Base-by-base conservation (phyloP, 2,888 invertebrate genomes). In the Drosophila fulvimacula region DNA sequence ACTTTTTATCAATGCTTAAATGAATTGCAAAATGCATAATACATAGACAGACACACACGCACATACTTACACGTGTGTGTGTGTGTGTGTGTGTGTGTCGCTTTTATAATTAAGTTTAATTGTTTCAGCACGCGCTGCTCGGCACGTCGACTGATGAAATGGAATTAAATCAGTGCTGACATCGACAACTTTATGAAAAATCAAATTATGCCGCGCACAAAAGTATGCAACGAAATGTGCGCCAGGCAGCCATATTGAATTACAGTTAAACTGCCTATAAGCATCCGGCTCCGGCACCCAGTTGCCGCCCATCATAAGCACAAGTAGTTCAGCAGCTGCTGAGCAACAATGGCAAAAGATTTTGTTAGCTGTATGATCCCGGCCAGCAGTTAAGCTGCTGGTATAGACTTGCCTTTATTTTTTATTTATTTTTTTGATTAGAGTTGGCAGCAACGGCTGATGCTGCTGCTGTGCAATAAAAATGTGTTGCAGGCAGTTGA, bases 81-180 rank as follows among this genome's bases (percentile, higher is more conserved):
- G 13, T 27, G 21, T 15, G 15, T 41, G 52, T 48, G 42, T 62
- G 32, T 72, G 49, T 65, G 32, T 57, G 34, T 64, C 51, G 52
- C 53, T 30, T 27, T 48, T 66, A 73, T 88, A 90, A 90, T 90
- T 88, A 90, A 89, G 82, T 88, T 83, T 89, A 88, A 90, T 89
- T 88, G 84, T 85, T 82, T 79, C 73, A 75, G 71, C 73, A 76
- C 76, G 71, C 68, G 71, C 69, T 44, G 51, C 42, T 48, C 56
- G n/a, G 48, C 66, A 61, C 57, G 67, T 48, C 58, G 58, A 44
- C 52, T 76, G 69, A 69, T 67, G 79, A 62, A 83, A 89, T 82
- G 75, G 80, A 88, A 89, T 88, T 88, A 85, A 87, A 82, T 88
- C 82, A 79, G 76, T 67, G 86, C 84, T 80, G 84, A 76, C 88